phyloP scores from a whole-genome alignment of 2,888 invertebrate genomes.

The Zaprionus lineosus region DNA sequence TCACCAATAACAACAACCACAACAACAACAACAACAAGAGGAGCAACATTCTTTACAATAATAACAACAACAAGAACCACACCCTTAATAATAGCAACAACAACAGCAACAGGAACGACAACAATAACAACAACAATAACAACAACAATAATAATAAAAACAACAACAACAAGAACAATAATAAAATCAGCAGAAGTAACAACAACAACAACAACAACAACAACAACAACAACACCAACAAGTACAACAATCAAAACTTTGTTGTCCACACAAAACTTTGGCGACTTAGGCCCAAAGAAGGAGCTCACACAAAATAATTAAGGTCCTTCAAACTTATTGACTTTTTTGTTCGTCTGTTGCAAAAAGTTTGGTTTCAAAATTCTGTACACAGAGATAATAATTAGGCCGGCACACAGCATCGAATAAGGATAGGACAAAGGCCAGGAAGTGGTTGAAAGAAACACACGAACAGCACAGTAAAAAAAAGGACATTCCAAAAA shows the following conservation, averaged over 20 bases:
- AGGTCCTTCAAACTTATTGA: constrained; percentile 69
- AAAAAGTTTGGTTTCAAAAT: constrained; percentile 45
- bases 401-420: constrained; percentile 42
- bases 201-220: constrained; percentile 22
- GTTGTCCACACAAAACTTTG: constrained; percentile 42
- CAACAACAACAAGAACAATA: constrained; percentile 12
- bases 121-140: constrained; percentile 9
- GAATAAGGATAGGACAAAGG: constrained; percentile 48
- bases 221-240: constrained; percentile 6
- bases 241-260: constrained; percentile 25
- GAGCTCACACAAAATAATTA: constrained; percentile 61
- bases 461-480: constrained; percentile 4
- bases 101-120: constrained; percentile 25
- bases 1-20: constrained; percentile 40
- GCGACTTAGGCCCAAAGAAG: constrained; percentile 14
- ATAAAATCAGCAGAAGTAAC: constrained; percentile 8
- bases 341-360: constrained; percentile 35
- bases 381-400: constrained; percentile 58
- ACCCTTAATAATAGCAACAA: neutral
- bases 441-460: constrained; percentile 50
- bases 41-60: constrained; percentile 26
- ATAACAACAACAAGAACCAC: neutral
- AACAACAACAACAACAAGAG: constrained; percentile 5
- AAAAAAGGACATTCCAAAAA: constrained; percentile 56
- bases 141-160: constrained; percentile 23